Base-by-base conservation (phyloP, 2,797 vertebrate genomes). In the Fistularia tabacaria region DNA sequence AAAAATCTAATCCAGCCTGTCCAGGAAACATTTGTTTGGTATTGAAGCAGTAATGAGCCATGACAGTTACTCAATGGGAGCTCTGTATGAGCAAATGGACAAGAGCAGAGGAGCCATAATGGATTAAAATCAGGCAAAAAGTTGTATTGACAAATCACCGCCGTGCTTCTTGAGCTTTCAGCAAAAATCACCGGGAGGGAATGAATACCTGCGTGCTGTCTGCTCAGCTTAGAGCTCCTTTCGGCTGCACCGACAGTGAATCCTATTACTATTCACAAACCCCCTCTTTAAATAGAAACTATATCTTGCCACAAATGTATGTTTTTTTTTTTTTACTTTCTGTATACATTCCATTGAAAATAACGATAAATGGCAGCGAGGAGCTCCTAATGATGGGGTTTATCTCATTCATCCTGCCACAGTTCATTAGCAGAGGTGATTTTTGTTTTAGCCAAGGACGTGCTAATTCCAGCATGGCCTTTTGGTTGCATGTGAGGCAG, bases 391-490 rank as follows among this genome's bases (percentile, higher is more conserved):
- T 0, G 51, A 7, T 9, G 25, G 12, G 14, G 45, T 54, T 53
- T 46, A 52, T 50, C 36, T 46, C 36, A 54, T 68, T 66, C 62
- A 59, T 77, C 66, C 71, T 51, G 50, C 59, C 66, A 70, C 36
- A 41, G 59, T 72, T 84, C 73, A 87, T 88, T 87, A 86, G 75
- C 58, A 59, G 78, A 73, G 70, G 65, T 81, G 64, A 85, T 83
- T 83, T 87, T 69, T 71, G 77, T 78, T 81, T 79, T 71, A 83
- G 78, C 74, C 68, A 52, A 48, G 72, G 65, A 81, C 70, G 75
- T 81, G 87, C 85, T 90, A 88, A 90, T 89, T 90, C 82, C 82
- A 88, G 88, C 70, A 73, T 77, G 82, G 88, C 87, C 85, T 86
- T 89, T 88, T 25, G 25, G 68, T 70, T 87, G 77, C 72, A 75